phyloP scores from a whole-genome alignment of 2,888 invertebrate genomes.

The Bedellia somnulentella region DNA sequence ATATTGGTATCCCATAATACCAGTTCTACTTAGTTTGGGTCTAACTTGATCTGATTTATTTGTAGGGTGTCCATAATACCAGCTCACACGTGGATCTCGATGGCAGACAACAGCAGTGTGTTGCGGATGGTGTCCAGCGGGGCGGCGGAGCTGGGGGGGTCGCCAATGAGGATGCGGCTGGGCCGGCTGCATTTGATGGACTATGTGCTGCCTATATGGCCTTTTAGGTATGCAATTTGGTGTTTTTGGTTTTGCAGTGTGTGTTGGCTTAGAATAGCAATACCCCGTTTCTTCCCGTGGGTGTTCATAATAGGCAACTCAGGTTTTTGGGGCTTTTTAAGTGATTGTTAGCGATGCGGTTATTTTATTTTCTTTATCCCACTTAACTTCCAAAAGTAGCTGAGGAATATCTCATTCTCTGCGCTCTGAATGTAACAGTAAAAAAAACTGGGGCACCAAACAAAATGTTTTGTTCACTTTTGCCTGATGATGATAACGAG shows the following conservation, averaged over 20 bases:
- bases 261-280: background rate
- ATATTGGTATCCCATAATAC: too few species aligned
- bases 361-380: background rate
- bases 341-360: background rate
- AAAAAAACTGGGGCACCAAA: too few species aligned
- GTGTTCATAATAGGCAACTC: too few species aligned
- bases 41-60: conserved; percentile 3
- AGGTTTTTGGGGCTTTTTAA: too few species aligned
- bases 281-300: background rate
- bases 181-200: conserved; percentile 21
- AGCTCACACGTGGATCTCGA: conserved; percentile 22
- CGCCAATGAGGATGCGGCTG: conserved; percentile 21
- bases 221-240: conserved; percentile 21
- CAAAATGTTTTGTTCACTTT: too few species aligned
- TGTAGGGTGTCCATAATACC: conserved; percentile 22
- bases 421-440: background rate
- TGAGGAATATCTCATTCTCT: background rate
- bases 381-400: too few species aligned
- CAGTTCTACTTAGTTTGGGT: too few species aligned
- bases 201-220: conserved; percentile 31
- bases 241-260: background rate
- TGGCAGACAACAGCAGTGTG: conserved; percentile 29
- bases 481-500: too few species aligned
- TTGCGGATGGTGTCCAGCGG: conserved; percentile 20
- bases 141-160: conserved; percentile 26